phyloP scores from a whole-genome alignment of 2,888 invertebrate species.

The Malthinus seriepunctatus region DNA sequence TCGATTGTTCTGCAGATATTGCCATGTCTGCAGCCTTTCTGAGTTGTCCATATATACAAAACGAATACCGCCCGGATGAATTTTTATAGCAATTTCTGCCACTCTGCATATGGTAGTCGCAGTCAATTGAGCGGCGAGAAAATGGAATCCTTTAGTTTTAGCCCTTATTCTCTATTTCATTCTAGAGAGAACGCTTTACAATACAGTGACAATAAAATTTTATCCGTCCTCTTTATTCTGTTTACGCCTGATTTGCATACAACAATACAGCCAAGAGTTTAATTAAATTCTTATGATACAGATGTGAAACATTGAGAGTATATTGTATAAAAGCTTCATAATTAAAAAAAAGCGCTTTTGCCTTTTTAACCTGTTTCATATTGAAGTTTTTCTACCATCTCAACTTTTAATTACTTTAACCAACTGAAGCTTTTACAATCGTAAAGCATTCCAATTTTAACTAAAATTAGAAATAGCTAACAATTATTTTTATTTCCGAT shows the following conservation, averaged over 20 bases:
- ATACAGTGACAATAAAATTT: slow-evolving; percentile 30
- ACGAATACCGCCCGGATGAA: slow-evolving; percentile 20
- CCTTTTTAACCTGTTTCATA: slow-evolving; percentile 8
- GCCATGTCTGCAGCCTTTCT: slow-evolving; percentile 19
- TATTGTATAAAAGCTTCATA: slow-evolving; percentile 17
- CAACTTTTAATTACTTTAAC: no score
- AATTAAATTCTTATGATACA: slow-evolving; percentile 40
- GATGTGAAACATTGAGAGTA: slow-evolving; percentile 34
- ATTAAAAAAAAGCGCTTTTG: slow-evolving; percentile 23
- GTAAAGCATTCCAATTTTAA: no score
- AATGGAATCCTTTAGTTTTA: slow-evolving; percentile 30
- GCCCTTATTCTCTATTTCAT: slow-evolving; percentile 26
- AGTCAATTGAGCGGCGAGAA: slow-evolving; percentile 32
- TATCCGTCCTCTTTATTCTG: slow-evolving; percentile 30
- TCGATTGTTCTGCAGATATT: slow-evolving; percentile 33
- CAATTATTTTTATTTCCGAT: no score
- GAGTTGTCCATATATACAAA: slow-evolving; percentile 16
- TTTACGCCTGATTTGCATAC: slow-evolving; percentile 35
- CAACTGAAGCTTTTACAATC: no score
- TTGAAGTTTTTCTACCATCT: no score
- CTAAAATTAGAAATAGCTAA: no score
- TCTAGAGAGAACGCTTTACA: slow-evolving; percentile 27
- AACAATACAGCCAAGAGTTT: slow-evolving; percentile 31
- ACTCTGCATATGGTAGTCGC: slow-evolving; percentile 26
- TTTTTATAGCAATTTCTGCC: slow-evolving; percentile 27